A percentile compares a stretch with the other conserved stretches of the same genome.
These are phyloP conservation scores for Folsomia manolachei DNA, from an alignment of 2,888 invertebrate genomes.

Conservation along the genomic window DNA sequence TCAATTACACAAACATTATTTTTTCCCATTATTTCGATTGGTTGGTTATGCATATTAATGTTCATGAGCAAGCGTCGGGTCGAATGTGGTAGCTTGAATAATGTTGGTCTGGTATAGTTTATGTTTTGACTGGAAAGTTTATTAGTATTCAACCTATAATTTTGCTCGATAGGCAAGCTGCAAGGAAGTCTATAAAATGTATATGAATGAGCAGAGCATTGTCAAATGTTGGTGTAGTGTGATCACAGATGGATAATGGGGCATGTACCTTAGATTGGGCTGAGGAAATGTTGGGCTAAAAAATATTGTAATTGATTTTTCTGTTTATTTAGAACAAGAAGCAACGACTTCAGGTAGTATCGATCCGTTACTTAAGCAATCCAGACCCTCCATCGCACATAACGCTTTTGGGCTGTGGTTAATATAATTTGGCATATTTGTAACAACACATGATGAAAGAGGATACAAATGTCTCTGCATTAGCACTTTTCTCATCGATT, in stretches of 20 bases:
- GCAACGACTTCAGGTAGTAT: background rate
- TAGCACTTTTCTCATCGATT: background rate
- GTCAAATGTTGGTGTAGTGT: background rate
- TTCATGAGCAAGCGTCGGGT: background rate
- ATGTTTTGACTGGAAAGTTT: no score
- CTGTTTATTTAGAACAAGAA: constrained; percentile 10
- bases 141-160: background rate
- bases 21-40: constrained; percentile 2
- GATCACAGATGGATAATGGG: background rate
- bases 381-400: background rate
- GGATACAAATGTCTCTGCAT: background rate
- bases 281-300: background rate
- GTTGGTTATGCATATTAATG: background rate
- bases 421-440: background rate
- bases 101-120: background rate
- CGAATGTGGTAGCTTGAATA: background rate
- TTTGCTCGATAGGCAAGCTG: background rate
- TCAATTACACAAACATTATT: constrained; percentile 3
- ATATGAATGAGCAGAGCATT: background rate
- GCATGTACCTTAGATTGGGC: no score
- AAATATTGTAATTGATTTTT: constrained; percentile 16
- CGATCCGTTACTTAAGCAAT: background rate
- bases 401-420: no score
- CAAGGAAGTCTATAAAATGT: constrained; percentile 5
- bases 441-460: background rate